Conservation (phyloP, 2,113 vertebrate species). For the Climacteris rufus region DNA sequence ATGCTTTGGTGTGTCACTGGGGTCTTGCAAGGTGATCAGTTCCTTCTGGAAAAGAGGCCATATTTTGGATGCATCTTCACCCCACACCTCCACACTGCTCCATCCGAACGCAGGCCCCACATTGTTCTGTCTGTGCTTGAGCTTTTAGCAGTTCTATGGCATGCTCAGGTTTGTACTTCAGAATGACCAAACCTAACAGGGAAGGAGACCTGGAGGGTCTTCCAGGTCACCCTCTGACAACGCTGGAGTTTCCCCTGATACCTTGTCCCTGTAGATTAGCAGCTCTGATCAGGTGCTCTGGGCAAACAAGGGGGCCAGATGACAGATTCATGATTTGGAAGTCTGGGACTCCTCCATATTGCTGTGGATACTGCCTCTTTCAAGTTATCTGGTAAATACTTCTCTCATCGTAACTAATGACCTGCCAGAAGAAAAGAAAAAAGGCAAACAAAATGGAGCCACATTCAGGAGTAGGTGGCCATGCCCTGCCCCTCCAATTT, state of each 20-base stretch:
- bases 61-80: background rate
- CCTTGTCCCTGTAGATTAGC: fast-evolving
- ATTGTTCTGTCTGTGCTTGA: background rate
- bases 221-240: background rate
- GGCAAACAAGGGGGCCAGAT: slow-evolving; percentile 18
- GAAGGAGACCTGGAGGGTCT: background rate
- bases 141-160: background rate
- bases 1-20: background rate
- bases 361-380: slow-evolving; percentile 66
- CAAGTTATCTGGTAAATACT: slow-evolving; percentile 67
- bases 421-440: slow-evolving; percentile 47
- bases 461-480: slow-evolving; percentile 54
- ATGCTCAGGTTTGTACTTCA: background rate
- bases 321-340: slow-evolving; percentile 55
- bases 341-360: slow-evolving; percentile 66
- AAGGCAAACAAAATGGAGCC: slow-evolving; percentile 12
- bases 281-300: background rate
- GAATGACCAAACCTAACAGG: background rate
- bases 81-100: background rate
- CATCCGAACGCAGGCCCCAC: background rate
- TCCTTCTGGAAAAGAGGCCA: background rate
- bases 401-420: slow-evolving; percentile 59
- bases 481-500: slow-evolving; percentile 7
- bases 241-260: background rate
- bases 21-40: background rate